Percentiles rank a stretch among this genome's conserved stretches.
Evolutionary conservation across 64 coral and sea anemone genomes (phyloP).

Genomic region (Pocillopora damicornis): DNA sequence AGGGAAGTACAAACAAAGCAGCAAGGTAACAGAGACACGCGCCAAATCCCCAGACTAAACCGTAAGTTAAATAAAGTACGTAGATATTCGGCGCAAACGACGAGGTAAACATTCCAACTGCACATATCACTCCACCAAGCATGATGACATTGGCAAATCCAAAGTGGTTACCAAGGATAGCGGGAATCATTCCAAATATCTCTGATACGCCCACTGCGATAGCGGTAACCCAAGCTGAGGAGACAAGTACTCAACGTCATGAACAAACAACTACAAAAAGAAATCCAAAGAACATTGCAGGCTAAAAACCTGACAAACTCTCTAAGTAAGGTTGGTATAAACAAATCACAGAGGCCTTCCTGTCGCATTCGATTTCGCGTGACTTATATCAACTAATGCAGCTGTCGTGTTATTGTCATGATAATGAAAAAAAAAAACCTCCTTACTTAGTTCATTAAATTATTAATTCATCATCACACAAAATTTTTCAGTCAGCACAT

Average conservation of each 20-base stretch:
- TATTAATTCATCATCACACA: too few species aligned
- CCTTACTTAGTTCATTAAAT: too few species aligned
- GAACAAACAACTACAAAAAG: too few species aligned
- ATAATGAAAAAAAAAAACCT: too few species aligned
- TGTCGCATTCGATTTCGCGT: too few species aligned
- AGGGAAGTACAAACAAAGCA: neutral
- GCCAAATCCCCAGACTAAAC: slow-evolving; percentile 26
- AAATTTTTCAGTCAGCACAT: too few species aligned
- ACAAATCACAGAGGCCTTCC: too few species aligned
- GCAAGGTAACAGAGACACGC: slow-evolving; percentile 5
- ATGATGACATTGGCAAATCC: slow-evolving; percentile 34
- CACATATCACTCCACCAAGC: slow-evolving; percentile 7
- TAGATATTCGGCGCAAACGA: slow-evolving; percentile 48
- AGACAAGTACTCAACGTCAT: neutral
- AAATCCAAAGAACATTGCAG: too few species aligned
- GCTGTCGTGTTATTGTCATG: too few species aligned
- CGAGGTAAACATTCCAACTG: slow-evolving; percentile 17
- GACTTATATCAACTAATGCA: too few species aligned
- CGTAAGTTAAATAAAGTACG: slow-evolving; percentile 49
- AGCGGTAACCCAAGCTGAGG: slow-evolving; percentile 29
- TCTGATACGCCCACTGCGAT: neutral
- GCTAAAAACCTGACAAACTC: too few species aligned
- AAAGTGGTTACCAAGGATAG: slow-evolving; percentile 20
- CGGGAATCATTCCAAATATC: slow-evolving; percentile 27
- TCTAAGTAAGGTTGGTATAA: too few species aligned